These are phyloP conservation scores for Bathybates hornii DNA, from an alignment of 2,113 vertebrate species.

Conservation along the genomic window DNA sequence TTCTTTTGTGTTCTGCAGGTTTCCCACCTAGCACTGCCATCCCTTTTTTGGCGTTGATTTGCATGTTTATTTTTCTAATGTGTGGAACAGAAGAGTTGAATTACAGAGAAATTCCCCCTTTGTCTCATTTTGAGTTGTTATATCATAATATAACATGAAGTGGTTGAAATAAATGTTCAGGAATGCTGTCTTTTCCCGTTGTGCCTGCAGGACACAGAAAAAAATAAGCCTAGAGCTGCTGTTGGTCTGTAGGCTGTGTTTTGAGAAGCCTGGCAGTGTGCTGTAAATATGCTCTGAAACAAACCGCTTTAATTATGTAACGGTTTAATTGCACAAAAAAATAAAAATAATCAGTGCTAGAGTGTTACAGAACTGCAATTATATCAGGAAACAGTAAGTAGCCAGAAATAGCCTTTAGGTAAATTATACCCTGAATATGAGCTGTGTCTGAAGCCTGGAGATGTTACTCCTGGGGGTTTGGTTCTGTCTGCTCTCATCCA, in stretches of 20 bases:
- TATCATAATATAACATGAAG: neutral
- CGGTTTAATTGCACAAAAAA: neutral
- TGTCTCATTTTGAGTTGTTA: neutral
- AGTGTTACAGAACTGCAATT: neutral
- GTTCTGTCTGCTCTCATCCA: slow-evolving; percentile 10
- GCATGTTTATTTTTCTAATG: neutral
- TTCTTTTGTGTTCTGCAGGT: neutral
- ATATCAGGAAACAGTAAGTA: neutral
- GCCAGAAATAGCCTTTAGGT: neutral
- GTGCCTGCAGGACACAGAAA: neutral
- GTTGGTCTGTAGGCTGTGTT: neutral
- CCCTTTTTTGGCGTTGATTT: accelerated
- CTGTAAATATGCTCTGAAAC: neutral
- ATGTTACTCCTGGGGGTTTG: neutral
- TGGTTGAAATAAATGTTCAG: accelerated
- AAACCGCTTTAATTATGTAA: neutral
- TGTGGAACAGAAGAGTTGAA: neutral
- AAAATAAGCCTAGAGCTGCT: neutral
- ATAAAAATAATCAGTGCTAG: neutral
- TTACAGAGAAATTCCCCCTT: neutral
- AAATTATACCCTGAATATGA: neutral
- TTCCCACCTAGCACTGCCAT: neutral
- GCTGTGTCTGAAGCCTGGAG: neutral
- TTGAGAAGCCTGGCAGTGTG: neutral
- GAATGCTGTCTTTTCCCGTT: neutral